Conservation (phyloP, 2,888 invertebrate genomes). For the Teleiodes luculella region DNA sequence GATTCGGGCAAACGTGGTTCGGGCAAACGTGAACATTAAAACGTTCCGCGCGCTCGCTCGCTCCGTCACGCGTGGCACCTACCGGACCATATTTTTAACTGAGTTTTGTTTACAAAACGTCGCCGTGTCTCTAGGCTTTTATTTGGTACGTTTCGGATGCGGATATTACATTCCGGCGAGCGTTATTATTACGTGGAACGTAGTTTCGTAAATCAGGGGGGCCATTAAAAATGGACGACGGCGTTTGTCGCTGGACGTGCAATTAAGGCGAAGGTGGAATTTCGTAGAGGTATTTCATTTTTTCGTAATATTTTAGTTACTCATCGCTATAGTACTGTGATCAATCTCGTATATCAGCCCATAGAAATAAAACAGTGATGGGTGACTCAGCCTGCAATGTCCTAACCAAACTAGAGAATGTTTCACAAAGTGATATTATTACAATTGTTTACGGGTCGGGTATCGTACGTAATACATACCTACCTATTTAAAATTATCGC, state of each 20-base stretch:
- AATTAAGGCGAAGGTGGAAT: no score
- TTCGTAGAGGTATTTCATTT: no score
- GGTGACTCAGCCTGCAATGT: no score
- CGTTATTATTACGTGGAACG: slow-evolving; percentile 30
- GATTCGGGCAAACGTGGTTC: slow-evolving; percentile 22
- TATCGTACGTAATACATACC: no score
- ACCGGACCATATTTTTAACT: slow-evolving; percentile 60
- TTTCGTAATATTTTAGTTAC: no score
- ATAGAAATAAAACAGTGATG: no score
- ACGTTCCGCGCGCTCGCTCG: slow-evolving; percentile 60
- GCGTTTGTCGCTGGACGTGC: slow-evolving; percentile 19
- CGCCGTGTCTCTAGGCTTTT: slow-evolving; percentile 41
- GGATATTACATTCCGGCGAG: slow-evolving; percentile 25
- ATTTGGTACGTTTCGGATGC: slow-evolving; percentile 20
- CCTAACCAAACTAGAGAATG: no score
- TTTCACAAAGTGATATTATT: no score
- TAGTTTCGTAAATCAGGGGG: slow-evolving; percentile 42
- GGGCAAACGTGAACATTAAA: slow-evolving; percentile 55
- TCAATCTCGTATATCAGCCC: no score
- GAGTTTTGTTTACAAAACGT: slow-evolving; percentile 57
- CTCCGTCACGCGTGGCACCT: slow-evolving; percentile 49
- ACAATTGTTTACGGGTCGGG: no score
- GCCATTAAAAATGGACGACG: slow-evolving; percentile 57
- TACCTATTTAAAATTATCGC: no score
- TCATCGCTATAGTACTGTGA: no score